phyloP scores from a whole-genome alignment of 2,113 vertebrate genomes.

The Panthera uncia region DNA sequence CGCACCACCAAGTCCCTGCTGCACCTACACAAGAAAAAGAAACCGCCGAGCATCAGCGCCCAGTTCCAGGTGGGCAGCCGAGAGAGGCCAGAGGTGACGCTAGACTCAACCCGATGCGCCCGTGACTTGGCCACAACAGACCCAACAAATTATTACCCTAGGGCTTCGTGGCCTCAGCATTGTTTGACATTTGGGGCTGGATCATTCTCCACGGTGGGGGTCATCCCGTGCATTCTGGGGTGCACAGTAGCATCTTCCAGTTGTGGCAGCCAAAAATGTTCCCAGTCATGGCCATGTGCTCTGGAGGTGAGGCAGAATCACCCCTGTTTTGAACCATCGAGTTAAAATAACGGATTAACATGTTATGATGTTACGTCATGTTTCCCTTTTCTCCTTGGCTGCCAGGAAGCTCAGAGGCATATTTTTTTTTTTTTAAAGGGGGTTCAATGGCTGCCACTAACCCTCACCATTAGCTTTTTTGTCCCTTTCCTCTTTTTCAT shows the following conservation, averaged over 20 bases:
- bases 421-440: not conserved
- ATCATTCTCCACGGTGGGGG: rapidly evolving
- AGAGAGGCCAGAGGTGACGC: rapidly evolving
- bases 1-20: conserved; percentile 96
- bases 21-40: conserved; percentile 99
- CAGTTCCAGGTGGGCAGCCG: conserved; percentile 94
- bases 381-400: not conserved
- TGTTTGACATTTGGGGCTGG: not conserved
- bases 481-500: not conserved
- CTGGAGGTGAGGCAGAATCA: not conserved
- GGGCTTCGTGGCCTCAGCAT: not conserved
- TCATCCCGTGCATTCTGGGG: not conserved
- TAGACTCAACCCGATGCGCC: rapidly evolving
- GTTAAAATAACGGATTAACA: not conserved
- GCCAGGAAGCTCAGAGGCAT: not conserved
- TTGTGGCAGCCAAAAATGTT: not conserved
- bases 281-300: not conserved
- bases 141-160: not conserved
- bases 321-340: not conserved
- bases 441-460: rapidly evolving
- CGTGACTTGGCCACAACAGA: rapidly evolving
- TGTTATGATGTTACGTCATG: not conserved
- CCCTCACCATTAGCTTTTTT: not conserved
- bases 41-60: conserved; percentile 97
- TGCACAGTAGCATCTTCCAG: not conserved